phyloP scores from a whole-genome alignment of 2,113 vertebrate species.

The Pseudopipra pipra region DNA sequence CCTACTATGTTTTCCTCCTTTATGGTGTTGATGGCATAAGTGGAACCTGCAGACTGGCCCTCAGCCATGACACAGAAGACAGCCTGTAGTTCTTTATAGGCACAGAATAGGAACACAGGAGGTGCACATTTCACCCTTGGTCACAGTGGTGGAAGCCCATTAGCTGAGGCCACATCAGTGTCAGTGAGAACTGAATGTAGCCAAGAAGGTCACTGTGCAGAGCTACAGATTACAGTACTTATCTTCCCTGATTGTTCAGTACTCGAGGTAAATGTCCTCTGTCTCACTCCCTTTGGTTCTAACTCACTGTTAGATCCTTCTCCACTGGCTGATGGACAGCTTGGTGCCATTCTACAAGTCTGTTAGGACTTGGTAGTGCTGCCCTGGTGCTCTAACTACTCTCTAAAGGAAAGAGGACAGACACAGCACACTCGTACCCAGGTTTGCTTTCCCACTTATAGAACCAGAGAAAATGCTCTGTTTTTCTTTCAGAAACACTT shows the following conservation, averaged over 20 bases:
- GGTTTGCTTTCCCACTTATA: neutral
- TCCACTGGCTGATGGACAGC: neutral
- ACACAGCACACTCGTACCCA: accelerated
- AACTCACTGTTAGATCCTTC: neutral
- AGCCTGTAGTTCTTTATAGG: neutral
- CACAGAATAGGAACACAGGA: neutral
- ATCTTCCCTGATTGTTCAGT: neutral
- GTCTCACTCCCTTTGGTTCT: neutral
- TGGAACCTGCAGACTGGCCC: neutral
- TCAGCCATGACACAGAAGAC: neutral
- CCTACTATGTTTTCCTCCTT: neutral
- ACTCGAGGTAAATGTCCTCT: neutral
- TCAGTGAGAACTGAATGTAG: neutral
- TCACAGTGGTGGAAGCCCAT: neutral
- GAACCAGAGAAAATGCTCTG: neutral
- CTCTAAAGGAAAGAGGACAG: neutral
- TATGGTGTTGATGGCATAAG: neutral
- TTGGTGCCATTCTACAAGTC: neutral
- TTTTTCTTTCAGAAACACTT: neutral
- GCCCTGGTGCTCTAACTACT: neutral
- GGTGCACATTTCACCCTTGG: neutral
- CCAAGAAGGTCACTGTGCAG: neutral
- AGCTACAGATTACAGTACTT: neutral
- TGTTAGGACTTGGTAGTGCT: neutral
- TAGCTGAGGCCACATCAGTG: neutral